Evolutionary conservation across 2,888 invertebrate genomes (phyloP).

Genomic region (Gibbula magus): DNA sequence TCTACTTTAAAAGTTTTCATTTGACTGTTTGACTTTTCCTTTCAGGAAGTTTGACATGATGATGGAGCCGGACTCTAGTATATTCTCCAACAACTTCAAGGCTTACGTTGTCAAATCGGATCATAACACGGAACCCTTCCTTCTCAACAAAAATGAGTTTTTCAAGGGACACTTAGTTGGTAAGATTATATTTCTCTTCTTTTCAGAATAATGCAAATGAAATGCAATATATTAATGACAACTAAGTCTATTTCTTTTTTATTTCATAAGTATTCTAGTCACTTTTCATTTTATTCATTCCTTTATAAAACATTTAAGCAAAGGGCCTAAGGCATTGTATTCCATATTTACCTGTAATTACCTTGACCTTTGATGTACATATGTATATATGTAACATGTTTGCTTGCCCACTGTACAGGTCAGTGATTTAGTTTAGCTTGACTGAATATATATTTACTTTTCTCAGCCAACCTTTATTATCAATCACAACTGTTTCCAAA

Average conservation of each 20-base stretch:
- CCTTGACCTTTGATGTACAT: background rate
- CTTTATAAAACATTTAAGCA: no score
- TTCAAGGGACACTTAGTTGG: slow-evolving; percentile 48
- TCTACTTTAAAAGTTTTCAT: background rate
- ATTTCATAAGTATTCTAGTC: no score
- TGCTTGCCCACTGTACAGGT: background rate
- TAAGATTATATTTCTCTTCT: no score
- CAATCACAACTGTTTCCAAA: no score
- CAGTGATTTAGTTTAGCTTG: background rate
- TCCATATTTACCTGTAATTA: no score
- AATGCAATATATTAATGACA: no score
- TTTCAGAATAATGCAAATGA: no score
- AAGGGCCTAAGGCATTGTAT: no score
- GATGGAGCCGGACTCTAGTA: slow-evolving; percentile 51
- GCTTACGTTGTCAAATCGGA: slow-evolving; percentile 48
- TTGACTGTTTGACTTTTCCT: background rate
- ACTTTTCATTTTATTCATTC: background rate
- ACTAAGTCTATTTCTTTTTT: no score
- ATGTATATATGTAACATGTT: background rate
- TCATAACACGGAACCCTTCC: slow-evolving; percentile 46
- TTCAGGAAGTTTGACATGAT: slow-evolving; percentile 59
- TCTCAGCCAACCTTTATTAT: no score
- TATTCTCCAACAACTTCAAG: slow-evolving; percentile 53
- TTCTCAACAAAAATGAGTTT: slow-evolving; percentile 45
- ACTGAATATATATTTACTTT: no score